phyloP scores from a whole-genome alignment of 2,797 vertebrate genomes.

The Micromesistius poutassou region DNA sequence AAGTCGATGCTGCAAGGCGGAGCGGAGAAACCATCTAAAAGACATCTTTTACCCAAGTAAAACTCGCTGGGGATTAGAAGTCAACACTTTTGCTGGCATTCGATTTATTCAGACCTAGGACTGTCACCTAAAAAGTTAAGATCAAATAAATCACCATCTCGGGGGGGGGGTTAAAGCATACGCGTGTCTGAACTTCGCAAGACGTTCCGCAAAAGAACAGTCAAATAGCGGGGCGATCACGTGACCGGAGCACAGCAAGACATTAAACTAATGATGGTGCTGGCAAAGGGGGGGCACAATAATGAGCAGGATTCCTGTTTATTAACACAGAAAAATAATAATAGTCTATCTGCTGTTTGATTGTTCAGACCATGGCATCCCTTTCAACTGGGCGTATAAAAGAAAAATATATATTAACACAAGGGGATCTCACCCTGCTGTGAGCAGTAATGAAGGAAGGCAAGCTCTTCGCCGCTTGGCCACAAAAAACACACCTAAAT shows the following conservation, averaged over 20 bases:
- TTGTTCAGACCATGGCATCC: conserved; percentile 2
- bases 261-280: background rate
- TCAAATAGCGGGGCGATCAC: background rate
- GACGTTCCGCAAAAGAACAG: background rate
- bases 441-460: conserved; percentile 49
- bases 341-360: background rate
- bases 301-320: background rate
- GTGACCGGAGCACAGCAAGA: background rate
- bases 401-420: background rate
- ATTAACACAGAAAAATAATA: conserved; percentile 16
- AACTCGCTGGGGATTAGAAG: conserved; percentile 56
- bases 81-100: conserved; percentile 20
- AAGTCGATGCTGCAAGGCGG: background rate
- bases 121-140: conserved; percentile 17
- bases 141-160: conserved; percentile 15
- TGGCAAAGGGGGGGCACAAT: background rate
- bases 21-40: background rate
- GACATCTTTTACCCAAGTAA: background rate
- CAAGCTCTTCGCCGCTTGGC: conserved; percentile 25
- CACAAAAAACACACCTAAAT: conserved; percentile 22
- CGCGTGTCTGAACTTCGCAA: background rate
- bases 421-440: conserved; percentile 27
- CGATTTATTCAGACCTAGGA: conserved; percentile 12
- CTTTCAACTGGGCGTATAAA: conserved; percentile 19
- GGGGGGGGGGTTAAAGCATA: background rate